These are phyloP conservation scores for Dipus sagitta DNA, from an alignment of 2,797 vertebrate genomes.

Conservation along the genomic window DNA sequence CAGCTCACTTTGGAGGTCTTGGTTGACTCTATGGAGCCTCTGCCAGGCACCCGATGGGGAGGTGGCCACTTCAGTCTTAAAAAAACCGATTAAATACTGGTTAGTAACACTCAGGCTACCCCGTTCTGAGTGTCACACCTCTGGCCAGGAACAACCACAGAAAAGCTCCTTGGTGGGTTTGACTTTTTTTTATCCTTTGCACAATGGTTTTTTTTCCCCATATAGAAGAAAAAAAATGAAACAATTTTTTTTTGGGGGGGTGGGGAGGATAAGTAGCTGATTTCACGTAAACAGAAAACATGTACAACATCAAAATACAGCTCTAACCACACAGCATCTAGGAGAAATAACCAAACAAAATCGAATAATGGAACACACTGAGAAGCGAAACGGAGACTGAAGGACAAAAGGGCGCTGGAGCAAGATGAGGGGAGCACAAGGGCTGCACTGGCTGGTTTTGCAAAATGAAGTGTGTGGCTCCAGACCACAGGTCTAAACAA, in stretches of 20 bases:
- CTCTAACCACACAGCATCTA: conserved; percentile 85
- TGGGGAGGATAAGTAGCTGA: conserved; percentile 68
- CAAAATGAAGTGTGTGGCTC: conserved; percentile 84
- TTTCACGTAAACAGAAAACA: conserved; percentile 88
- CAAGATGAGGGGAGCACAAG: conserved; percentile 30
- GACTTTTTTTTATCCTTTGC: conserved; percentile 85
- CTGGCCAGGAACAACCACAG: conserved; percentile 88
- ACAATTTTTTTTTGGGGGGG: not conserved
- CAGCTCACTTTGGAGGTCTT: conserved; percentile 94
- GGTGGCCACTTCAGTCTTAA: conserved; percentile 95
- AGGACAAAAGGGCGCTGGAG: conserved; percentile 71
- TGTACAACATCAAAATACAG: conserved; percentile 87
- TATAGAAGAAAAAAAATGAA: conserved; percentile 55
- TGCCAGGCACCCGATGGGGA: conserved; percentile 94
- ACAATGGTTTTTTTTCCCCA: conserved; percentile 75
- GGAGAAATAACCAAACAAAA: conserved; percentile 85
- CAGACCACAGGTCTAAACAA: conserved; percentile 83
- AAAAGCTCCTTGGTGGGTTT: conserved; percentile 85
- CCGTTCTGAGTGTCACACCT: conserved; percentile 96
- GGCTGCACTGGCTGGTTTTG: conserved; percentile 33
- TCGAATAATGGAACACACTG: conserved; percentile 86
- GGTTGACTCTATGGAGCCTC: conserved; percentile 95
- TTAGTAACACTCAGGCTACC: conserved; percentile 93
- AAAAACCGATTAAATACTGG: conserved; percentile 96
- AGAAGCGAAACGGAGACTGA: conserved; percentile 83